Base-by-base conservation (phyloP, 2,888 invertebrate genomes). In the Plagodis pulveraria region DNA sequence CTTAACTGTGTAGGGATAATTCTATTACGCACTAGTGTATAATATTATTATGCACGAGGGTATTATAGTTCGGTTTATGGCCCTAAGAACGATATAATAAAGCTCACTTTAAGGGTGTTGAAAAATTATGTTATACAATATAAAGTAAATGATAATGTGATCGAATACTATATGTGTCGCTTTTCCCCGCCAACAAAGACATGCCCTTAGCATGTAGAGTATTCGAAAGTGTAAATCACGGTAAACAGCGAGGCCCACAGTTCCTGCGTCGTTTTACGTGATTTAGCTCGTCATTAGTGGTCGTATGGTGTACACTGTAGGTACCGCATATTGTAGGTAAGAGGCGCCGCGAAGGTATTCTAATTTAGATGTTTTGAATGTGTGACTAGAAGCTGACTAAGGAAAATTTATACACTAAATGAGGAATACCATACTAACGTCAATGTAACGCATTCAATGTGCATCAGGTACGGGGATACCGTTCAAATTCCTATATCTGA, bases 271-370 rank as follows among this genome's bases (percentile, higher is more conserved):
- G 86, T 84, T 87, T 75, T 74, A 73, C 80, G 90, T 90, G 90
- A 91, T 90, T 90, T 91, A 91, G 87, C 89, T 86, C 85, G 80
- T 89, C 87, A 90, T 91, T 91, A 91, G 89, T 73, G 90, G 88
- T 62, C 34, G 38, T 50, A 54, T 50, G 58, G 54, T 36, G 11
- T 42, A 42, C 5, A 8, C 38, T 32, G 34, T 9, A 34, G 42
- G 34, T n/a, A 36, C 42, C 12, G 11, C 10, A 40, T 10, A 40
- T 8, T 10, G 10, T 40, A 40, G 40, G 40, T 10, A 10, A 40
- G 8, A 10, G 40, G 10, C 10, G 10, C 40, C 40, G 10, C 10
- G 40, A 10, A 40, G 40, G 40, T 40, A 10, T 40, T 40, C 40
- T 40, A 40, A 9, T 40, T 40, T 40, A 10, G 40, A 40, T 5